phyloP scores from a whole-genome alignment of 2,888 invertebrate genomes.

The Troilus luridus region DNA sequence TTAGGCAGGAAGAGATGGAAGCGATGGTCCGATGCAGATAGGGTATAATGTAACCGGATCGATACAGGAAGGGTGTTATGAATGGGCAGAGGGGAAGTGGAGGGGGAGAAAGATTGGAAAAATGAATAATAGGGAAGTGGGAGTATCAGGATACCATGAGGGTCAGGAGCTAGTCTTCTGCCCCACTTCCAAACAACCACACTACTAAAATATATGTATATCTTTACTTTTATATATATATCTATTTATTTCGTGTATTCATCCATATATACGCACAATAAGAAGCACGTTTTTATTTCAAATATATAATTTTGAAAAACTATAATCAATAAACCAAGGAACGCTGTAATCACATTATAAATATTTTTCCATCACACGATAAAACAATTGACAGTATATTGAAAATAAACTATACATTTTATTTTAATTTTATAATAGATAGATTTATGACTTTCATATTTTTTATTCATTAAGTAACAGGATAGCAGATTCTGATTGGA shows the following conservation, averaged over 20 bases:
- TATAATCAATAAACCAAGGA: too few relatives aligned
- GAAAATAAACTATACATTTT: not conserved
- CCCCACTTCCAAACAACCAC: not conserved
- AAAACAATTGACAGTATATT: not conserved
- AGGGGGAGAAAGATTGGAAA: not conserved
- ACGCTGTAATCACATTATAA: too few relatives aligned
- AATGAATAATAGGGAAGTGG: constrained; percentile 29
- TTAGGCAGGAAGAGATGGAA: not conserved
- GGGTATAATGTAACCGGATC: not conserved
- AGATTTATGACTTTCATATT: constrained; percentile 31
- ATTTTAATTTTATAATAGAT: not conserved
- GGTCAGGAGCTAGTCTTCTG: not conserved
- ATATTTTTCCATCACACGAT: not conserved
- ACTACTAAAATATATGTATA: not conserved
- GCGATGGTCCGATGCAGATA: not conserved
- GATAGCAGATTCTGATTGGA: not conserved
- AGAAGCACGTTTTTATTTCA: too few relatives aligned
- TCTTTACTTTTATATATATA: not conserved
- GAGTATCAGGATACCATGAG: not conserved
- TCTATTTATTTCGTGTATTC: not conserved
- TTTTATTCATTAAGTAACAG: constrained; percentile 31
- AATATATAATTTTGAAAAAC: too few relatives aligned
- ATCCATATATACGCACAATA: too few relatives aligned
- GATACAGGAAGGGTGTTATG: not conserved
- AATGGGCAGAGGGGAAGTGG: not conserved